Conservation (phyloP, 92 coral and sea anemone species). For the Epizoanthus stellaris region DNA sequence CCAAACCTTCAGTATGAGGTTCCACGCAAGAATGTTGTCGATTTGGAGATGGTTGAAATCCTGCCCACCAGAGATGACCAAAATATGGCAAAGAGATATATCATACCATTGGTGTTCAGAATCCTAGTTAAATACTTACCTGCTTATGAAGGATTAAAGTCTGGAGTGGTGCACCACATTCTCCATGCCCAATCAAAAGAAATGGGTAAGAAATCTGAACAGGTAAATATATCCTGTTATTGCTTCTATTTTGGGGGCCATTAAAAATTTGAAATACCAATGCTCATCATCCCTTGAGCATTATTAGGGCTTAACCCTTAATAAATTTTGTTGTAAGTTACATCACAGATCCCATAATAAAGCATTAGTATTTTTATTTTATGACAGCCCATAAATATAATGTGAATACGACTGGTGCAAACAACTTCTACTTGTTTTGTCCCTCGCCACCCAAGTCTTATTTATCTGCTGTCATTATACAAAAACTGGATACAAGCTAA, state of each 20-base stretch:
- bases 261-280: conserved; percentile 5
- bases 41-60: conserved; percentile 15
- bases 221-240: conserved; percentile 7
- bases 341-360: too few relatives aligned
- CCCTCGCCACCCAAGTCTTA: not conserved
- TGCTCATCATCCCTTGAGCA: conserved; percentile 24
- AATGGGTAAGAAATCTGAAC: conserved; percentile 29
- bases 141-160: conserved; percentile 2
- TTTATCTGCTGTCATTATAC: not conserved
- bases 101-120: conserved; percentile 36
- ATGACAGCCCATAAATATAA: not conserved
- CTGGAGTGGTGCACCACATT: conserved; percentile 40
- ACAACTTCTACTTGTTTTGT: not conserved
- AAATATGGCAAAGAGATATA: not conserved
- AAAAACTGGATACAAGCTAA: not conserved
- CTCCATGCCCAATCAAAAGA: conserved; percentile 38
- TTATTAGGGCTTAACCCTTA: too few relatives aligned
- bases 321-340: too few relatives aligned
- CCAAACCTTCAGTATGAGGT: conserved; percentile 5
- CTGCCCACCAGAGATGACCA: conserved; percentile 11
- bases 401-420: not conserved
- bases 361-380: too few relatives aligned
- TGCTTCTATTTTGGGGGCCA: conserved; percentile 12
- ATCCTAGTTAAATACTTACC: conserved; percentile 23
- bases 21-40: conserved; percentile 4